Evolutionary conservation across 2,888 invertebrate genomes (phyloP), one percentile per base, ranked within the genome.

Genomic region (Arge pagana): DNA sequence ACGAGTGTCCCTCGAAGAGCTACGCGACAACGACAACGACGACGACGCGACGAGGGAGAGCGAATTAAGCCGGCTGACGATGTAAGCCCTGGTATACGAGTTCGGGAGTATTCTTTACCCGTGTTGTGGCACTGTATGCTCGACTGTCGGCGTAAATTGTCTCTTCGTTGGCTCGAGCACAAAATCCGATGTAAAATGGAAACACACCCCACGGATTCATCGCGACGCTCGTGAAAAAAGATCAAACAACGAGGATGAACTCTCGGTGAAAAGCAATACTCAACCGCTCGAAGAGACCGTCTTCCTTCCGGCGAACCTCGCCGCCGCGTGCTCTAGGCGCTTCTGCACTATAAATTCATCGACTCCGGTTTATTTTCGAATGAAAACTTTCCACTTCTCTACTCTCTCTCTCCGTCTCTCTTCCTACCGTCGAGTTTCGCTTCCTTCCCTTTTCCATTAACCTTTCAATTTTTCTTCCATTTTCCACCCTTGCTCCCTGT

Each of bases 381-480:
- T 40, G 15, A 45, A 37, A 55, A 54, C 53, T 57, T 53, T 52
- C 42, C 54, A 37, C 31, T 18, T 50, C 40, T 51, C 45, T 19
- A 10, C 7, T 10, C 39, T 41, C 26, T 28, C 39, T 28, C 35
- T 23, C 43, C 40, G 30, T 52, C 54, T 52, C 48, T 24, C 19
- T 52, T 31, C 13, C 45, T 40, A 10, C 28, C 28, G 10, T 10
- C 28, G 35, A 48, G 45, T 33, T 45, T 48, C 41, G 30, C 35
- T 42, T 13, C 33, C 39, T 21, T 43, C 10, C 33, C 36, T 41
- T 35, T 19, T 58, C 50, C 49, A 53, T 52, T 52, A 52, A 50
- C 49, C 54, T 54, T 43, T 35, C 52, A 52, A 48, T 52, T 54
- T 42, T 52, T 21, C 50, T 57, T 41, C 16, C 31, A 36, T 26